Base-by-base conservation (phyloP, 2,888 invertebrate genomes). In the Cheilosia scutellata region DNA sequence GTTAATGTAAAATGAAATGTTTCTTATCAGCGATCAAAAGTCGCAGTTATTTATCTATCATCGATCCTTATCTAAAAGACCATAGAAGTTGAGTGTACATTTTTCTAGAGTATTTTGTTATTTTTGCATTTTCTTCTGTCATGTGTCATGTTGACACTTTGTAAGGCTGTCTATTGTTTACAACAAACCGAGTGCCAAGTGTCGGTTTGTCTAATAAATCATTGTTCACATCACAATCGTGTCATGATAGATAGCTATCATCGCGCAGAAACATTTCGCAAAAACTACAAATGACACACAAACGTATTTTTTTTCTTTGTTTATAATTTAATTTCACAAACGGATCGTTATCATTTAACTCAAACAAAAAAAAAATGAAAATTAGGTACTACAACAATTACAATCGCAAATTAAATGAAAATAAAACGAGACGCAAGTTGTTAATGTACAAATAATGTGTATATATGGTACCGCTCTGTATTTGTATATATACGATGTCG, bases 181-280 rank as follows among this genome's bases (percentile, higher is more conserved):
- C 60, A 72, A 40, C 37, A 63, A 9, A 11, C 29, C 13, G 29
- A 37, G 66, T 72, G 65, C 51, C 71, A 66, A 60, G 58, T 66
- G 20, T 11, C 40, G 29, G 37, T 51, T 25, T 7, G 4, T 37
- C 9, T 9, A 47, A 29, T 37, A 9, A 16, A n/a, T 55, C 16
- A 57, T 16, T 58, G 29, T 72, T 62, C 51, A 53, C 55, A 57
- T 42, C 25, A 11, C 13, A 82, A 65, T 71, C 11, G 44, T 63
- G 63, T 76, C 76, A 65, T 60, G 42, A 63, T 31, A 58, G 63
- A 70, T 76, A 58, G 55, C 40, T 75, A 76, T 76, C 47, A 66
- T 16, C 27, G 11, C 27, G 11, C 27, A 49, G 11, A 49, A 44
- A 76, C 33, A 40, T 49, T 82, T 55, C 9, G 47, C 71, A 77